Percentiles rank a stretch among this genome's conserved stretches.
Conservation (phyloP, 2,113 vertebrate genomes). For the Tympanuchus pallidicinctus region DNA sequence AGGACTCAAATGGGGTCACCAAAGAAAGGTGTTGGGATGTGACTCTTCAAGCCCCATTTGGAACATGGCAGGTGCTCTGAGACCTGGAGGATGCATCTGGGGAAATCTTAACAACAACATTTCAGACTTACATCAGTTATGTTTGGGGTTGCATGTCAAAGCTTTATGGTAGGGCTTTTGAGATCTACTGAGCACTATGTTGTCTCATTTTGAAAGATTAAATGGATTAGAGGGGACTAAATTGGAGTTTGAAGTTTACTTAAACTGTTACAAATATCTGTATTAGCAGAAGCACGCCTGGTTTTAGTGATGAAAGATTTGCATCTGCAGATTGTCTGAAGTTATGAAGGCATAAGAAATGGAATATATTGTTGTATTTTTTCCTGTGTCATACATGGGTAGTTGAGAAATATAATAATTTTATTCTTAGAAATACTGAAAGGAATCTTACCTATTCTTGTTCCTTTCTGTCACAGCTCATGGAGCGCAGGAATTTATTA, state of each 20-base stretch:
- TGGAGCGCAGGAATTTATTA: neutral
- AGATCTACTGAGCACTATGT: neutral
- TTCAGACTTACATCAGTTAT: neutral
- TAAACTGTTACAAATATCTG: neutral
- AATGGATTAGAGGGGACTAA: neutral
- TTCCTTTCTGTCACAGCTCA: neutral
- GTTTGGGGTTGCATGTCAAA: neutral
- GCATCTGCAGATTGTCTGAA: neutral
- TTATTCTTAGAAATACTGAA: neutral
- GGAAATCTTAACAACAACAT: neutral
- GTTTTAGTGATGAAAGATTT: neutral
- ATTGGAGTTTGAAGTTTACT: neutral
- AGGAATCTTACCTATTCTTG: neutral
- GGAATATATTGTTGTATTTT: neutral
- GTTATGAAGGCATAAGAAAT: neutral
- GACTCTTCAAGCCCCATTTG: neutral
- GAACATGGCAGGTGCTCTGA: neutral
- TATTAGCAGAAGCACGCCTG: neutral
- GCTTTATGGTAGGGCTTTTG: neutral
- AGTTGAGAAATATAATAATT: neutral
- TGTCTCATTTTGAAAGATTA: neutral
- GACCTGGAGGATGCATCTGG: neutral
- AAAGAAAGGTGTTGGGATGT: neutral
- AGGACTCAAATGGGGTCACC: neutral
- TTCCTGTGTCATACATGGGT: rapidly evolving